These are phyloP conservation scores for Climacteris rufus DNA, from an alignment of 2,113 vertebrate genomes.

Conservation along the genomic window DNA sequence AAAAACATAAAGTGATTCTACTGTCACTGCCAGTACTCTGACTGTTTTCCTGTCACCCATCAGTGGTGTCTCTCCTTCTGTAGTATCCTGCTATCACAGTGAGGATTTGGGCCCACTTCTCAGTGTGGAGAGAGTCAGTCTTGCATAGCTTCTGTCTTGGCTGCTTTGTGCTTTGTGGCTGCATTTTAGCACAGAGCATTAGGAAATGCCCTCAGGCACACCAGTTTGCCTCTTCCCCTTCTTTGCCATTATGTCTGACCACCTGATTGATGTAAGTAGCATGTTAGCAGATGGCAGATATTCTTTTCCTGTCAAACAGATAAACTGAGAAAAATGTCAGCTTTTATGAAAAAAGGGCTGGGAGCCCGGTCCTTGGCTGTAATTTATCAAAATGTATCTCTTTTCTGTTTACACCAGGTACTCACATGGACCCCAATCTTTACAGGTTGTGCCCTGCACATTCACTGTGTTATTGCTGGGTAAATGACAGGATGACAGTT, in stretches of 20 bases:
- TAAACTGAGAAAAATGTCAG: conserved; percentile 5
- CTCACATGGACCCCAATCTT: background rate
- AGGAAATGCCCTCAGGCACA: background rate
- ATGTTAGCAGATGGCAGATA: conserved; percentile 15
- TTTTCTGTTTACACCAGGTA: background rate
- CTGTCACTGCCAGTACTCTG: background rate
- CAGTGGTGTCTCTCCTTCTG: background rate
- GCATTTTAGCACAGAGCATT: background rate
- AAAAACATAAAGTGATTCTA: fast-evolving
- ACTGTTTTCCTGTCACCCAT: background rate
- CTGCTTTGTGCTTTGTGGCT: background rate
- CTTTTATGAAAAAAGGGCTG: background rate
- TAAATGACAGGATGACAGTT: background rate
- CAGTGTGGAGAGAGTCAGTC: background rate
- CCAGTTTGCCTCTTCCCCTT: background rate
- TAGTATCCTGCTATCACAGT: background rate
- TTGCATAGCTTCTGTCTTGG: background rate
- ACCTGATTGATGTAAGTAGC: conserved; percentile 11
- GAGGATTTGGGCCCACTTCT: background rate
- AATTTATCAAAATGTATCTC: background rate
- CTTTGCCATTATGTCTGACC: background rate
- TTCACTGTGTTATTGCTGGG: background rate
- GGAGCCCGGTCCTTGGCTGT: background rate
- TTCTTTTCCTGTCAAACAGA: conserved; percentile 15
- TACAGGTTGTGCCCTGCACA: background rate